Conservation (phyloP, 2,888 invertebrate genomes). For the Anoplius nigerrimus region DNA sequence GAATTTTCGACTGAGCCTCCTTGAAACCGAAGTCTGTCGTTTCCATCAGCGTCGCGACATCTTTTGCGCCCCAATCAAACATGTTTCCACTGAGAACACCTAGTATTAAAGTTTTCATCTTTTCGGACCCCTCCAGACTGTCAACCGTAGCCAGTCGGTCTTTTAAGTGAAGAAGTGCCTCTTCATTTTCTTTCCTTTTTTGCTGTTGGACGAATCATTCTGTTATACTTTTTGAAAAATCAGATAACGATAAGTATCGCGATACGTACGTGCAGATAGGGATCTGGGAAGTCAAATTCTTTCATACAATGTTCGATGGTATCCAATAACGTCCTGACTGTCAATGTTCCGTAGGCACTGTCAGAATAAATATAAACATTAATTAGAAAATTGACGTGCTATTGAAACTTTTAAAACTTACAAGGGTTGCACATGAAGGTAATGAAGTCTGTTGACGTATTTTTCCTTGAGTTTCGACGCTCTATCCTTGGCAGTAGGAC, state of each 20-base stretch:
- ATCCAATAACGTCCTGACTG: conserved; percentile 92
- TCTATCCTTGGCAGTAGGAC: conserved; percentile 85
- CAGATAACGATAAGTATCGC: not conserved
- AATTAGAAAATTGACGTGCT: conserved; percentile 9
- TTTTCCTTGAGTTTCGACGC: conserved; percentile 89
- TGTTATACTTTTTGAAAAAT: not conserved
- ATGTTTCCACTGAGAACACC: conserved; percentile 90
- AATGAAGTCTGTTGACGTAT: conserved; percentile 86
- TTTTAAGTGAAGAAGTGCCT: conserved; percentile 84
- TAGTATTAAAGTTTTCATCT: conserved; percentile 76
- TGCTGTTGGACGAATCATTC: conserved; percentile 76
- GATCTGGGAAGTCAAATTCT: conserved; percentile 94
- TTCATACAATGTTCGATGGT: conserved; percentile 93
- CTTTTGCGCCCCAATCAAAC: conserved; percentile 98
- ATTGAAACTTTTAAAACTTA: conserved; percentile 75
- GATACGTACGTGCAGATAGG: conserved; percentile 79
- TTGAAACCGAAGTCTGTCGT: conserved; percentile 85
- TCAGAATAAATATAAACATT: conserved; percentile 17
- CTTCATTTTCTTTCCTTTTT: conserved; percentile 91
- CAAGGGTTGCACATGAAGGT: conserved; percentile 87
- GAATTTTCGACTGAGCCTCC: conserved; percentile 89
- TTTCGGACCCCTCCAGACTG: conserved; percentile 76
- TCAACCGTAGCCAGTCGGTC: conserved; percentile 84
- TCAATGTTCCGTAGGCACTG: conserved; percentile 88
- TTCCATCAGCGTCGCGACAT: conserved; percentile 90